These are phyloP conservation scores for Cydia strobilella DNA, from an alignment of 1,140 invertebrate species.

Conservation along the genomic window DNA sequence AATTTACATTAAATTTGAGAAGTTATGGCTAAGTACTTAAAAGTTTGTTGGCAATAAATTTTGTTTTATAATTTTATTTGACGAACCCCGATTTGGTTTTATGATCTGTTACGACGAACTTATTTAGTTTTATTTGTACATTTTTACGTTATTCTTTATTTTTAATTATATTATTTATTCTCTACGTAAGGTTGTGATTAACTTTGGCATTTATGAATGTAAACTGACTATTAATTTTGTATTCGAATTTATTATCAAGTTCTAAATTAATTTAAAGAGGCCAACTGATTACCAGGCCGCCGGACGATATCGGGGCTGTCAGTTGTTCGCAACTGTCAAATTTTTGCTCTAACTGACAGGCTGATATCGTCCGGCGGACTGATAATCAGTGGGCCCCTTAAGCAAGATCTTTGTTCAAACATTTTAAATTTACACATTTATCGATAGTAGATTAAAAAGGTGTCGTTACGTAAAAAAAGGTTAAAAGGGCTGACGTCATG, in stretches of 20 bases:
- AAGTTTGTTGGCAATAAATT: constrained; percentile 10
- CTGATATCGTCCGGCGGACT: no score
- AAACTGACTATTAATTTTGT: constrained; percentile 4
- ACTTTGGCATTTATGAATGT: constrained; percentile 31
- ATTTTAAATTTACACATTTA: not conserved
- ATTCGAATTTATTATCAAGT: not conserved
- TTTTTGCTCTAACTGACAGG: no score
- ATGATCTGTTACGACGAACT: constrained; percentile 13
- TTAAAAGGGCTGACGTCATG: not conserved
- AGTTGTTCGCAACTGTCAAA: no score
- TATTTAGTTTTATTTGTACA: constrained; percentile 31
- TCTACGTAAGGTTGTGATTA: constrained; percentile 31
- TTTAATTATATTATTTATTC: constrained; percentile 32
- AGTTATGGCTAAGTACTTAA: constrained; percentile 26
- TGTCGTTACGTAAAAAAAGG: not conserved
- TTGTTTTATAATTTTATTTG: constrained; percentile 30
- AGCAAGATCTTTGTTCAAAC: not conserved
- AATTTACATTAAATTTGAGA: not conserved
- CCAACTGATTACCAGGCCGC: no score
- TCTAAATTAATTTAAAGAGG: not conserved
- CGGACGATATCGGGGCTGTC: no score
- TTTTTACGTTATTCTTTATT: constrained; percentile 31
- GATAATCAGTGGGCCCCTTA: no score
- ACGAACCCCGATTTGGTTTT: constrained; percentile 2
- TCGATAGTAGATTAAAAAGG: not conserved